phyloP scores from a whole-genome alignment of 2,888 invertebrate genomes.

The Atethmia centrago region DNA sequence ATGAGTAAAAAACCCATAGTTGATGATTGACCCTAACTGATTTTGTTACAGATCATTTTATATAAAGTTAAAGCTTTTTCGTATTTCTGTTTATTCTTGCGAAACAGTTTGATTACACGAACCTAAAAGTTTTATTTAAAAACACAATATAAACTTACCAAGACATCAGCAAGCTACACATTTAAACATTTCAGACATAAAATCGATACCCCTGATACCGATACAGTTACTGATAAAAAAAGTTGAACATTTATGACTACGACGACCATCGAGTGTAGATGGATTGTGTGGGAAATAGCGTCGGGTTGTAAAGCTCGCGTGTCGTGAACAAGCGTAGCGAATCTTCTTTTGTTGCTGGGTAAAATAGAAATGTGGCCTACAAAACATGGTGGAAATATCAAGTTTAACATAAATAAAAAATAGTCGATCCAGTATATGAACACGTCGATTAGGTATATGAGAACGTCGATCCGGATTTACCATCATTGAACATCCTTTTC shows the following conservation, averaged over 20 bases:
- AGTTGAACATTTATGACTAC: constrained; percentile 34
- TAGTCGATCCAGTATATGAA: neutral
- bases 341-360: constrained; percentile 49
- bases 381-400: constrained; percentile 21
- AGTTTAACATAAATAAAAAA: neutral
- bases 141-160: constrained; percentile 48
- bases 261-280: constrained; percentile 58
- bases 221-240: constrained; percentile 29
- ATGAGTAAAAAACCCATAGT: constrained; percentile 4
- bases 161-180: constrained; percentile 42
- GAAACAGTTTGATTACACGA: neutral
- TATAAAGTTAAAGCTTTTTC: neutral
- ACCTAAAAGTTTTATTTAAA: neutral
- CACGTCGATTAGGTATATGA: neutral
- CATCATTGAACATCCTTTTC: neutral
- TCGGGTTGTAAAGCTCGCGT: constrained; percentile 62
- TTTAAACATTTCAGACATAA: constrained; percentile 10
- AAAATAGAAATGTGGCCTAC: constrained; percentile 39
- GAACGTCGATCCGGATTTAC: neutral
- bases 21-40: constrained; percentile 5
- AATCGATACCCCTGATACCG: constrained; percentile 52
- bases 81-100: neutral
- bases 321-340: constrained; percentile 59
- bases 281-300: constrained; percentile 55
- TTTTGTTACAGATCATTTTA: neutral